Conservation (phyloP, 2,797 vertebrate genomes). For the Scarus forsteni region DNA sequence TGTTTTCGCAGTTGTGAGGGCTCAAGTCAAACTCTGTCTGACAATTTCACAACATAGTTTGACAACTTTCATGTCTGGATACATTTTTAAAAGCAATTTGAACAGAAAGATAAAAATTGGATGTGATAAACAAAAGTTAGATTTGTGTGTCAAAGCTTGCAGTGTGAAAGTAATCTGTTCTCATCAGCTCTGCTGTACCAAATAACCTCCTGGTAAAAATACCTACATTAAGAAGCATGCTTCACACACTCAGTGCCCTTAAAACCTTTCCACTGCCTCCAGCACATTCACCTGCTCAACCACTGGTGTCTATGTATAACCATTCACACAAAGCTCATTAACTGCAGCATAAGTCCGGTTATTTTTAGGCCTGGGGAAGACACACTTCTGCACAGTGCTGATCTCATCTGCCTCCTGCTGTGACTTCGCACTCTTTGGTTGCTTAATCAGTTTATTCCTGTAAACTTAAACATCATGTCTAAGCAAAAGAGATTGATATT, state of each 20-base stretch:
- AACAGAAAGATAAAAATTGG: too few species aligned
- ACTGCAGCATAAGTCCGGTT: slow-evolving; percentile 48
- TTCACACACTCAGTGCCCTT: neutral
- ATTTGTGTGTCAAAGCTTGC: too few species aligned
- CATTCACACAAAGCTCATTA: slow-evolving; percentile 57
- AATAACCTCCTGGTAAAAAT: neutral
- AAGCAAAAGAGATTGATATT: neutral
- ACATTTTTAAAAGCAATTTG: too few species aligned
- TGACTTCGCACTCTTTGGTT: slow-evolving; percentile 37
- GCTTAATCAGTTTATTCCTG: slow-evolving; percentile 32
- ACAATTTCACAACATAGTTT: too few species aligned
- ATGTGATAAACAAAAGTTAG: too few species aligned
- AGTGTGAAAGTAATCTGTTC: neutral
- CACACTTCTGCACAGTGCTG: slow-evolving; percentile 29
- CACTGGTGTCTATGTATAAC: slow-evolving; percentile 28
- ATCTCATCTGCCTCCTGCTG: slow-evolving; percentile 32
- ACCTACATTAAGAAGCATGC: neutral
- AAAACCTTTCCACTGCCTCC: slow-evolving; percentile 4
- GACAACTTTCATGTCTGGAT: too few species aligned
- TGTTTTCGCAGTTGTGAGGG: too few species aligned
- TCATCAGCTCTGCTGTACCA: slow-evolving; percentile 3
- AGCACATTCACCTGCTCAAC: slow-evolving; percentile 11
- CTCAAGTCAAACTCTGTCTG: too few species aligned
- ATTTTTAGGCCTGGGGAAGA: slow-evolving; percentile 47
- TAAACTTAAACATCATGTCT: slow-evolving; percentile 11